Evolutionary conservation across 2,113 vertebrate species (phyloP).

Genomic region (Podarcis raffonei): DNA sequence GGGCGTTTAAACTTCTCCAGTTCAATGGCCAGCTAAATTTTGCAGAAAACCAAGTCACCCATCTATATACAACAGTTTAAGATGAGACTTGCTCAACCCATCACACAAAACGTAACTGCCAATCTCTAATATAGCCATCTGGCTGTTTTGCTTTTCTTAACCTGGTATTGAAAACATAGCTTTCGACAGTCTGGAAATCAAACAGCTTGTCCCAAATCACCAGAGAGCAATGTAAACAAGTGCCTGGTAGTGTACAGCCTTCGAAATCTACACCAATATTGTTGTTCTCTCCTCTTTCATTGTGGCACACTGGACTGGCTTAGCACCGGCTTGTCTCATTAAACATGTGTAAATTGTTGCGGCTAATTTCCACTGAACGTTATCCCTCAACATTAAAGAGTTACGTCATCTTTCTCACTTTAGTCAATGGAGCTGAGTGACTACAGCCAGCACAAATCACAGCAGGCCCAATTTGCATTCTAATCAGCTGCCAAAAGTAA

Average conservation of each 20-base stretch:
- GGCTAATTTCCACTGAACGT: constrained; percentile 12
- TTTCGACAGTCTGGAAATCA: not conserved
- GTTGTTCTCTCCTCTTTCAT: not conserved
- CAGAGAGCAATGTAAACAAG: not conserved
- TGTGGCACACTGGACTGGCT: not conserved
- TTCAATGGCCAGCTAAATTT: not conserved
- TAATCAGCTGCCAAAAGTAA: constrained; percentile 16
- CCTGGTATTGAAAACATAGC: not conserved
- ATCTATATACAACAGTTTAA: fast-evolving
- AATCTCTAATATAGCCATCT: not conserved
- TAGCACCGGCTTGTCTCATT: not conserved
- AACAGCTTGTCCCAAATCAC: not conserved
- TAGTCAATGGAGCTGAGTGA: constrained; percentile 23
- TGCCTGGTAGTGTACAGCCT: not conserved
- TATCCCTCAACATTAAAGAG: not conserved
- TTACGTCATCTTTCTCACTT: constrained; percentile 5
- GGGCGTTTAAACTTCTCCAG: not conserved
- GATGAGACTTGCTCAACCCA: not conserved
- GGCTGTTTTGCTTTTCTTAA: not conserved
- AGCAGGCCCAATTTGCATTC: constrained; percentile 4
- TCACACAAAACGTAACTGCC: not conserved
- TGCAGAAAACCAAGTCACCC: not conserved
- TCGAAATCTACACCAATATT: not conserved
- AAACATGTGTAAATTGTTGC: not conserved
- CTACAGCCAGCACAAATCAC: not conserved